These are phyloP conservation scores for Subanguina moxae DNA, from an alignment of 1,140 invertebrate genomes.

Conservation along the genomic window DNA sequence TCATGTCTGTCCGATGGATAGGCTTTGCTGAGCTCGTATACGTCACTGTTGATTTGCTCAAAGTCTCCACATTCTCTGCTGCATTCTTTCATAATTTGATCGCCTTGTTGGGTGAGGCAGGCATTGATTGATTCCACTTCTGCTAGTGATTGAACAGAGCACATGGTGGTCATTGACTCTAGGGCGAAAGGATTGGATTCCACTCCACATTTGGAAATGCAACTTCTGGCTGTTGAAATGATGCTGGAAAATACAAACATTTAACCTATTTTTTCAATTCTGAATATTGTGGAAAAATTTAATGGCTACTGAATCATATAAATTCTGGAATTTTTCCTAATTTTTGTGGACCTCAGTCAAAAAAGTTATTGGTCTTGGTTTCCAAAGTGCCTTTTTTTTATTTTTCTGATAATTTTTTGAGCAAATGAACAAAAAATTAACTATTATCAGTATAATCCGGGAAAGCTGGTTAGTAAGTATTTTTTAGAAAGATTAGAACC, in stretches of 20 bases:
- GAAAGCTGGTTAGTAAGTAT: too few relatives aligned
- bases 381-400: too few relatives aligned
- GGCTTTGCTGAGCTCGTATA: conserved; percentile 11
- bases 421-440: too few relatives aligned
- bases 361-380: too few relatives aligned
- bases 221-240: conserved; percentile 9
- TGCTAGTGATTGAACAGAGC: not conserved
- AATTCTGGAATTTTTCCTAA: too few relatives aligned
- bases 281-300: too few relatives aligned
- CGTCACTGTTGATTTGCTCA: conserved; percentile 20
- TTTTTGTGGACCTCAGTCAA: too few relatives aligned
- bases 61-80: conserved; percentile 22
- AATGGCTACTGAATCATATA: too few relatives aligned
- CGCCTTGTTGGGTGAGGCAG: conserved; percentile 20
- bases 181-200: conserved; percentile 21
- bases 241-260: conserved; percentile 7
- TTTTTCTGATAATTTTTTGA: too few relatives aligned
- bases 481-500: too few relatives aligned
- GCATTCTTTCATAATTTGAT: conserved; percentile 8
- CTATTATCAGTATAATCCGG: too few relatives aligned
- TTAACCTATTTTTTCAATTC: too few relatives aligned
- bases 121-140: conserved; percentile 12
- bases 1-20: conserved; percentile 12
- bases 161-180: conserved; percentile 3
- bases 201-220: conserved; percentile 16